Conservation (phyloP, 2,888 invertebrate species). For the Rhogogaster chlorosoma region DNA sequence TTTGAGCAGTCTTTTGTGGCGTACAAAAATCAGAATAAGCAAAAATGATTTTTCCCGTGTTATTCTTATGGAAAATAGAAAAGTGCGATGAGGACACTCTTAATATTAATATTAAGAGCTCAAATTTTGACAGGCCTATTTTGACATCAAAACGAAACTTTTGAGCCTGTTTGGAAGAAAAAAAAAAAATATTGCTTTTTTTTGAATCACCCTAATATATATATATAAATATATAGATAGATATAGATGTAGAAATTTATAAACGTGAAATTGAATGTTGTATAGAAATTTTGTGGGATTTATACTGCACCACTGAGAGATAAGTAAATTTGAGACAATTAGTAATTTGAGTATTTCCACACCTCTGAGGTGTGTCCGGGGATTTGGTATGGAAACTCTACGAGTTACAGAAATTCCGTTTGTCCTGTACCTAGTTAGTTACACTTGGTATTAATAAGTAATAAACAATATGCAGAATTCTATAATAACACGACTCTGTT, state of each 20-base stretch:
- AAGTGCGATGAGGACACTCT: too few species aligned
- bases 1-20: too few species aligned
- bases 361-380: neutral
- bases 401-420: constrained; percentile 23
- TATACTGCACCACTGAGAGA: neutral
- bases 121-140: too few species aligned
- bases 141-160: too few species aligned
- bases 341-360: constrained; percentile 9
- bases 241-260: neutral
- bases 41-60: too few species aligned
- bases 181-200: too few species aligned
- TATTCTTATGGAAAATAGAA: too few species aligned
- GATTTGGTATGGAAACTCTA: neutral
- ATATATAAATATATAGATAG: neutral
- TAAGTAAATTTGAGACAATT: constrained; percentile 5
- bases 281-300: neutral
- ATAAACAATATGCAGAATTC: constrained; percentile 5
- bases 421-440: neutral
- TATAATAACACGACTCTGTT: neutral
- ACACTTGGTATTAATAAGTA: constrained; percentile 11
- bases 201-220: too few species aligned
- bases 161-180: too few species aligned
- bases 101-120: too few species aligned
- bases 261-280: neutral
- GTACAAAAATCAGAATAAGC: too few species aligned